Evolutionary conservation across 2,797 vertebrate genomes (phyloP).

Genomic region (Tapera naevia): DNA sequence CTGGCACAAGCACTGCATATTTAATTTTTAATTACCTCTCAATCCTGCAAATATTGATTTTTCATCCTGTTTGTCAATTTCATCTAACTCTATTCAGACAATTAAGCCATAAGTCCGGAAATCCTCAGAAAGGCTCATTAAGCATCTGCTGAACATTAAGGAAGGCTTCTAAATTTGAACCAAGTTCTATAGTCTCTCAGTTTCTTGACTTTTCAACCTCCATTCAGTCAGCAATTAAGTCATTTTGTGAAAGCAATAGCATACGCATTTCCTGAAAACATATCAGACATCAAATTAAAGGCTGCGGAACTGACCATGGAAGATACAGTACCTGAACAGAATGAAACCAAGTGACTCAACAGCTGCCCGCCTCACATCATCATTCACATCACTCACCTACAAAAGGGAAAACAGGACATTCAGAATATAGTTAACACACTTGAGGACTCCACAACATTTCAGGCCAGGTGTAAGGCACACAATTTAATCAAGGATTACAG

Average conservation of each 20-base stretch:
- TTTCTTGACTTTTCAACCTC: not conserved
- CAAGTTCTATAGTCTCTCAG: not conserved
- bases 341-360: constrained; percentile 99
- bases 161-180: not conserved
- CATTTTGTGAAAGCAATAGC: not conserved
- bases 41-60: constrained; percentile 12
- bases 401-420: not conserved
- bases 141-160: not conserved
- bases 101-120: not conserved
- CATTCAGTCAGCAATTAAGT: not conserved
- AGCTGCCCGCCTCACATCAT: constrained; percentile 96
- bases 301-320: not conserved
- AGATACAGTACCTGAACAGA: constrained; percentile 90
- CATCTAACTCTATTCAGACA: not conserved
- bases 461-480: not conserved
- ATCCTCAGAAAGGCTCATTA: not conserved
- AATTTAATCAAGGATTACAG: not conserved
- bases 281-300: not conserved
- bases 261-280: not conserved
- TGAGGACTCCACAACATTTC: not conserved
- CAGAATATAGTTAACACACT: not conserved
- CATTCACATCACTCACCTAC: constrained; percentile 97
- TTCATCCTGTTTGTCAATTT: constrained; percentile 27
- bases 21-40: constrained; percentile 41
- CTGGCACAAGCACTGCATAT: not conserved